These are phyloP conservation scores for Reticulitermes speratus DNA, from an alignment of 1,140 invertebrate species.

Conservation along the genomic window DNA sequence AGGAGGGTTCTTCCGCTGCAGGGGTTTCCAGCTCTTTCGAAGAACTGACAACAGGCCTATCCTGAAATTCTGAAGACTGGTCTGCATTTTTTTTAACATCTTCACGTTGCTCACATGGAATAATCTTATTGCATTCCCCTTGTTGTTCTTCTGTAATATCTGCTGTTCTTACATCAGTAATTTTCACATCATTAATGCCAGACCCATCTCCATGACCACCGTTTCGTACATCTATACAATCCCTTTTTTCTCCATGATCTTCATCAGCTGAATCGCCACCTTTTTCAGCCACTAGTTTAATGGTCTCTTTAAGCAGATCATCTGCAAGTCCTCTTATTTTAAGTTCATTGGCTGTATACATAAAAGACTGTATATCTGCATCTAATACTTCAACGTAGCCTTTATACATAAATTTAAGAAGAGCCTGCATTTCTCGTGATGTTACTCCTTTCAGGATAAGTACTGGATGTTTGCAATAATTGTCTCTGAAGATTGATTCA, in stretches of 20 bases:
- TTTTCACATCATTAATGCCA: neutral
- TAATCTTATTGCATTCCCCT: neutral
- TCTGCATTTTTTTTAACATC: neutral
- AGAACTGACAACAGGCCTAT: neutral
- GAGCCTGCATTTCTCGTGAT: conserved; percentile 66
- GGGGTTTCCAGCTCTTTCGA: neutral
- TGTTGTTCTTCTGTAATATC: neutral
- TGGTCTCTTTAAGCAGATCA: neutral
- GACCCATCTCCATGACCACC: neutral
- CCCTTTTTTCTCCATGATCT: neutral
- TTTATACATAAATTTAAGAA: conserved; percentile 72
- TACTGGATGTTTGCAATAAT: conserved; percentile 71
- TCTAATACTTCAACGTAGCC: conserved; percentile 68
- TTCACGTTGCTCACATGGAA: neutral
- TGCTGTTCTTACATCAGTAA: neutral
- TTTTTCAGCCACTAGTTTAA: neutral
- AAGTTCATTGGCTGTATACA: conserved; percentile 65
- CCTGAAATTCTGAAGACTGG: neutral
- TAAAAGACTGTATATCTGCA: conserved; percentile 61
- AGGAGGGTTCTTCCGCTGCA: neutral
- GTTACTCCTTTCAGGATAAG: conserved; percentile 67
- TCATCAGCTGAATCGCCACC: neutral
- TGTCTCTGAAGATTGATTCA: conserved; percentile 62
- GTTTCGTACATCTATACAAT: neutral
- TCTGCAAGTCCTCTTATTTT: conserved; percentile 58